Percentiles rank a stretch among this genome's conserved stretches.
phyloP scores from a whole-genome alignment of 2,888 invertebrate species.

The Acleris emargana region DNA sequence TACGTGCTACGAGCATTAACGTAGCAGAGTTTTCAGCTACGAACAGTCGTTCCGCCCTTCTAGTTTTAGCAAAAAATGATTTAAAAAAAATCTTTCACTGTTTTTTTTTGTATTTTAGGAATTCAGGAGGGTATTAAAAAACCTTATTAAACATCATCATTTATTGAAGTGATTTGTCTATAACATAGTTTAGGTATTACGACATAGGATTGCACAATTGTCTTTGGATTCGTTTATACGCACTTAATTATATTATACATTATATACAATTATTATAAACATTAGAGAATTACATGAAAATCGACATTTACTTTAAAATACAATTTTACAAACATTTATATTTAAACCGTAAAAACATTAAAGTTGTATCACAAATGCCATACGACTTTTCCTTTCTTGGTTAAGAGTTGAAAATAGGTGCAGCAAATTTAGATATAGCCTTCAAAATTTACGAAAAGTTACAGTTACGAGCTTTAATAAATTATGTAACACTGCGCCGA shows the following conservation, averaged over 20 bases:
- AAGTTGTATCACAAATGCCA: neutral
- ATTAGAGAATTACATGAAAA: slow-evolving; percentile 29
- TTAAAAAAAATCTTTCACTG: no score
- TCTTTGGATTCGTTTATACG: slow-evolving; percentile 71
- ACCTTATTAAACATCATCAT: slow-evolving; percentile 58
- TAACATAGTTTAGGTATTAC: slow-evolving; percentile 58
- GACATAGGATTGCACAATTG: slow-evolving; percentile 76
- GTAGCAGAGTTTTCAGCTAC: no score
- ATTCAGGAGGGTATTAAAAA: slow-evolving; percentile 6
- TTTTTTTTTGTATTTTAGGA: no score
- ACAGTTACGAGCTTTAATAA: no score
- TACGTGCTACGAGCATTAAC: no score
- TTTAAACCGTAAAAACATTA: neutral
- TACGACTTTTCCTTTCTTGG: neutral
- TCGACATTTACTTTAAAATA: slow-evolving; percentile 19
- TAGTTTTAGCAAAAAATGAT: no score
- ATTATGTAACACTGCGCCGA: no score
- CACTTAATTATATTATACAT: slow-evolving; percentile 38
- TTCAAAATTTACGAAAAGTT: no score
- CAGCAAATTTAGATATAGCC: no score
- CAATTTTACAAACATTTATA: slow-evolving; percentile 21
- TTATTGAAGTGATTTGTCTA: slow-evolving; percentile 76
- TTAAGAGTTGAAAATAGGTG: no score
- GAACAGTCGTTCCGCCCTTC: no score
- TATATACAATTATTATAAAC: slow-evolving; percentile 43